Conservation (phyloP, 2,888 invertebrate genomes). For the Microctonus aethiopoides region DNA sequence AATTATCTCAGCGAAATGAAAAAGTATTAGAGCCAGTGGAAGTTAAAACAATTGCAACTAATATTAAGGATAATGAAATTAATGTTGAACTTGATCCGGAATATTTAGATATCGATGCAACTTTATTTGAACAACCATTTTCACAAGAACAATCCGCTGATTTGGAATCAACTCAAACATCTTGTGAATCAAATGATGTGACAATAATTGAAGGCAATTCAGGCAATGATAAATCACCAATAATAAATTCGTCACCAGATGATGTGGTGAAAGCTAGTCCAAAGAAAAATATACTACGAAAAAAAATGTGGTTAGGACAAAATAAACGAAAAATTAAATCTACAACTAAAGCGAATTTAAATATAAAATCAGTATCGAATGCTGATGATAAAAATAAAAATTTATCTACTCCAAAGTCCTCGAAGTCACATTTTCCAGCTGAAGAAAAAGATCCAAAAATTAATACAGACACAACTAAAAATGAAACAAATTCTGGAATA, state of each 20-base stretch:
- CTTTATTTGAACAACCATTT: conserved; percentile 30
- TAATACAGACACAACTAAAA: neutral
- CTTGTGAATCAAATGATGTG: neutral
- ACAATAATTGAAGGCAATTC: neutral
- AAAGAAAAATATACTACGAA: neutral
- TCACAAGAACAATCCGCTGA: too few relatives aligned
- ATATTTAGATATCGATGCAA: conserved; percentile 28
- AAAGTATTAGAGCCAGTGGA: conserved; percentile 44
- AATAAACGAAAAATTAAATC: neutral
- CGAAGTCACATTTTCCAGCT: neutral
- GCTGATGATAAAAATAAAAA: neutral
- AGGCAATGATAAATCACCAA: neutral
- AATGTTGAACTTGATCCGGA: conserved; percentile 1
- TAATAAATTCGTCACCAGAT: neutral
- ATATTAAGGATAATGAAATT: conserved; percentile 1
- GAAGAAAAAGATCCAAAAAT: neutral
- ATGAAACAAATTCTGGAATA: neutral
- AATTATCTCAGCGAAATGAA: conserved; percentile 52
- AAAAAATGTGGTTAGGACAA: conserved; percentile 9
- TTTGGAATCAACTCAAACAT: neutral
- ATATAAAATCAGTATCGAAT: neutral
- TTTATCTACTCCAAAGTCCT: neutral
- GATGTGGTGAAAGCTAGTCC: conserved; percentile 3
- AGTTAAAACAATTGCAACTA: conserved; percentile 26
- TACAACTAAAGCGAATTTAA: neutral